Conservation (phyloP, 2,797 vertebrate genomes). For the Diceros bicornis region DNA sequence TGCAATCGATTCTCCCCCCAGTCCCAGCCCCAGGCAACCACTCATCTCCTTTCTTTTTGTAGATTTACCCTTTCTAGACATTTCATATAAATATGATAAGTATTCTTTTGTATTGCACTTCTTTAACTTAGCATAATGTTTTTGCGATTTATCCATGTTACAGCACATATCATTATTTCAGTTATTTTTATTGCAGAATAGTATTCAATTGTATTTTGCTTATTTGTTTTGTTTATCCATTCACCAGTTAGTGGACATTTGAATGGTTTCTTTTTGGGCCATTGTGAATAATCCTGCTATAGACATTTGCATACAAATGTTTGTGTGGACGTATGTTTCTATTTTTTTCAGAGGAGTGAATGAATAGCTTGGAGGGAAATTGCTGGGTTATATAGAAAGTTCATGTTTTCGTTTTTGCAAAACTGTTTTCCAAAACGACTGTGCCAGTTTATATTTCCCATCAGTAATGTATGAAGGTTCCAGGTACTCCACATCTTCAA, state of each 20-base stretch:
- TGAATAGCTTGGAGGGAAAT: not conserved
- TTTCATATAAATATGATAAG: not conserved
- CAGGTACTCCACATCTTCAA: not conserved
- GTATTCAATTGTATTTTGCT: not conserved
- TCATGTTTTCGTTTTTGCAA: constrained; percentile 1
- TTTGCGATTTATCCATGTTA: not conserved
- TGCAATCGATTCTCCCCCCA: not conserved
- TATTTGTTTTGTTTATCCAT: not conserved
- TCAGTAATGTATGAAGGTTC: not conserved
- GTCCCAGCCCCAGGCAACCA: not conserved
- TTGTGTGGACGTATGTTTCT: not conserved
- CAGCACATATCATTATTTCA: not conserved
- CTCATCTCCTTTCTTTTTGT: not conserved
- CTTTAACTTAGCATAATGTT: not conserved
- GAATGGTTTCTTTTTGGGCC: not conserved
- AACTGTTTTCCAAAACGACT: not conserved
- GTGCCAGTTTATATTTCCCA: not conserved
- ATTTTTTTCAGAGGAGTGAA: not conserved
- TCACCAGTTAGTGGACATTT: not conserved
- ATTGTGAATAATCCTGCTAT: not conserved
- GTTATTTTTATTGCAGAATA: not conserved
- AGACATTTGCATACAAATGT: not conserved
- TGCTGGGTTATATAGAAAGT: not conserved
- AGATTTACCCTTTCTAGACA: constrained; percentile 10
- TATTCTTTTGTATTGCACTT: not conserved